Evolutionary conservation across 2,797 vertebrate genomes (phyloP), one percentile per base, ranked within the genome.

Genomic region (Heliangelus exortis): DNA sequence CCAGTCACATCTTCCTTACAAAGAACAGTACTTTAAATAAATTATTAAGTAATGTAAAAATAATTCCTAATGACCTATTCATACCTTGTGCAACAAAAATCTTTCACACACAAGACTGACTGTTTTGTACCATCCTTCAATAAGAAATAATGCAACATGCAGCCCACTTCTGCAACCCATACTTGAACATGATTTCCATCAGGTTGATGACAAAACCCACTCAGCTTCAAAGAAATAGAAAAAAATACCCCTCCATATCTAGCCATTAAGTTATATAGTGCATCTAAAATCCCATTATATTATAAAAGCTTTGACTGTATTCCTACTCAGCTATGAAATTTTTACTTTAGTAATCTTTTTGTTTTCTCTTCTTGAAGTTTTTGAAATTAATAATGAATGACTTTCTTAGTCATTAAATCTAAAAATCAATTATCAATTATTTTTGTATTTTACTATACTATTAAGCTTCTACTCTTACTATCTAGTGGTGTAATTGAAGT

Each of bases 241-340:
- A 72, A 28, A 0, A 83, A 0, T 7, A 48, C 4, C 7, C 1
- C 19, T 51, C 23, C 54, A 75, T 17, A 57, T 29, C 9, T 28
- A 67, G 10, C 43, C 15, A 20, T 65, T 63, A 58, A 65, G 6
- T 8, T 41, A 34, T 13, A 29, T 4, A 50, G 6, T 18, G 63
- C 2, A 51, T n/a, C 7, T 67, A 74, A 81, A 76, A 55, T 71
- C 26, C 2, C 6, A 54, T 33, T 21, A 21, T 6, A 6, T 43
- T 61, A 33, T 69, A 73, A 77, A 76, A 62, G 15, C 12, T 33
- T 83, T 51, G 17, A 75, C 31, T 53, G 2, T 20, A 69, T 55
- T 79, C 5, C 36, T 69, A 29, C 5, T 53, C 21, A 79, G 10
- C 4, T 51, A 43, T 43, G 33, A 23, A 67, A 33, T 71, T 71